A percentile compares a stretch with the other conserved stretches of the same genome.
phyloP scores from a whole-genome alignment of 2,888 invertebrate species.

The Ceratothoa steindachneri region DNA sequence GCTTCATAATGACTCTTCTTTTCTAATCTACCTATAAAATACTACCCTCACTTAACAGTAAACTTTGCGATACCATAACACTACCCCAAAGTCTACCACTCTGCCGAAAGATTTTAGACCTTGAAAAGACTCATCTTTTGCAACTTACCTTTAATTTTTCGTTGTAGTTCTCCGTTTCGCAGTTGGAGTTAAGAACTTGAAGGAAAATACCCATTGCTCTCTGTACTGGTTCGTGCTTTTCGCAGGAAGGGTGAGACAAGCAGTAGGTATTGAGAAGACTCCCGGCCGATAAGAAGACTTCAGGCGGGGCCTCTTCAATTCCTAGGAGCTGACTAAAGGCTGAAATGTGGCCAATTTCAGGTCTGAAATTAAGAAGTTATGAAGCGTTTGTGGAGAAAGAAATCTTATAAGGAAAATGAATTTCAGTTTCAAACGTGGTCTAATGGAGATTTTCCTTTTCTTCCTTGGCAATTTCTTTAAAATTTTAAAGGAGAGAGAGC shows the following conservation, averaged over 20 bases:
- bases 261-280: conserved; percentile 41
- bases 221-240: conserved; percentile 12
- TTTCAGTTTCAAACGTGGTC: not conserved
- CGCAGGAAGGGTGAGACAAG: conserved; percentile 28
- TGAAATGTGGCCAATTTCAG: conserved; percentile 25
- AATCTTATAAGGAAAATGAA: not conserved
- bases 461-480: too few relatives aligned
- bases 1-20: too few relatives aligned
- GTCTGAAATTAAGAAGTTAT: conserved; percentile 6
- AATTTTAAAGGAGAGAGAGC: too few relatives aligned
- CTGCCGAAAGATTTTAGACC: too few relatives aligned
- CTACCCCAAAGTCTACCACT: too few relatives aligned
- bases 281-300: conserved; percentile 34
- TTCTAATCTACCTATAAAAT: too few relatives aligned
- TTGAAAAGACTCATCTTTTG: too few relatives aligned
- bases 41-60: too few relatives aligned
- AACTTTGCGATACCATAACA: too few relatives aligned
- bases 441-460: too few relatives aligned
- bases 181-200: conserved; percentile 5
- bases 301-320: conserved; percentile 14
- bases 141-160: too few relatives aligned
- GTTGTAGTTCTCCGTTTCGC: conserved; percentile 14
- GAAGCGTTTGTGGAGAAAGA: not conserved
- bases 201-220: conserved; percentile 24
- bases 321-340: conserved; percentile 26